These are phyloP conservation scores for Typhlomys cinereus DNA, from an alignment of 2,113 vertebrate genomes.

Conservation along the genomic window DNA sequence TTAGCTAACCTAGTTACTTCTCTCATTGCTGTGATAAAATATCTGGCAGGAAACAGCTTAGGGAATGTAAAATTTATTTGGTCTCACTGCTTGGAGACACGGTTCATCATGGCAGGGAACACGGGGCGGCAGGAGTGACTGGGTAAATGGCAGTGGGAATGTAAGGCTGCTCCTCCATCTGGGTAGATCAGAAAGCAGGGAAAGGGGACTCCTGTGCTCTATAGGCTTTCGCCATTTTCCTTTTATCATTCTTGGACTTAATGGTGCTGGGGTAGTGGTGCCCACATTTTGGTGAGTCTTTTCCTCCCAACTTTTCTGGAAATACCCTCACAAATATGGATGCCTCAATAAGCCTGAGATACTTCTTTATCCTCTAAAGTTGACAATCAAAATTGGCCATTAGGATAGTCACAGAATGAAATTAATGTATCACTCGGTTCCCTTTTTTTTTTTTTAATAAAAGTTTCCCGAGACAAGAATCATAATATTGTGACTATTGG, in stretches of 20 bases:
- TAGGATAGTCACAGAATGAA: not conserved
- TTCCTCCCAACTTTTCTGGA: not conserved
- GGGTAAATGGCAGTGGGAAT: not conserved
- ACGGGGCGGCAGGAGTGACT: not conserved
- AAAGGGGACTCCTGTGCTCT: too few relatives aligned
- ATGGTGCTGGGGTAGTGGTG: too few relatives aligned
- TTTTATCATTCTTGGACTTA: not conserved
- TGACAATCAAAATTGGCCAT: not conserved
- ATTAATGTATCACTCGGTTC: not conserved
- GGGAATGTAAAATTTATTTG: not conserved
- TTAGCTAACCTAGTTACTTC: not conserved
- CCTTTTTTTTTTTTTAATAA: not conserved
- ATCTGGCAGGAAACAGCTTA: not conserved
- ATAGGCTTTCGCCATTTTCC: not conserved
- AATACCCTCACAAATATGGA: not conserved
- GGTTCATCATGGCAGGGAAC: not conserved
- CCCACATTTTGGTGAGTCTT: not conserved
- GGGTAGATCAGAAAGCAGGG: not conserved
- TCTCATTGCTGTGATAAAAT: not conserved
- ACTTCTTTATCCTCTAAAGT: not conserved
- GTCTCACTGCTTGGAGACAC: not conserved
- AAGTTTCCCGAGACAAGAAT: conserved; percentile 1
- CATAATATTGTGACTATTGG: not conserved
- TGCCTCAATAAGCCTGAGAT: not conserved
- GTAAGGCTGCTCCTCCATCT: not conserved